Conservation (phyloP, 2,888 invertebrate species). For the Gasteruption jaculator region DNA sequence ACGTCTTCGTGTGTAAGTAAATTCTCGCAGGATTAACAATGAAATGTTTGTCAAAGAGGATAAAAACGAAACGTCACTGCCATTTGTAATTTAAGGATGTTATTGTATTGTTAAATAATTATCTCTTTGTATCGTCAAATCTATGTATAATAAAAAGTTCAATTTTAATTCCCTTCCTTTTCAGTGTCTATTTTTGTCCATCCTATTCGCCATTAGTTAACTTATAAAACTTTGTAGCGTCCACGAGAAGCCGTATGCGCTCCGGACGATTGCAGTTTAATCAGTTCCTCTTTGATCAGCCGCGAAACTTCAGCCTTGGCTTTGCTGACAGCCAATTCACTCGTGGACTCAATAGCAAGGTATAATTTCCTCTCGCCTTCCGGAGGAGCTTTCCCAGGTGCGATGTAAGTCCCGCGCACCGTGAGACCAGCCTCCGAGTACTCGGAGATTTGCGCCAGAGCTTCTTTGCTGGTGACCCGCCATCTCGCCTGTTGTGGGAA, state of each 20-base stretch:
- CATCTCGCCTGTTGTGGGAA: slow-evolving; percentile 99
- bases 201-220: slow-evolving; percentile 12
- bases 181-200: slow-evolving; percentile 22
- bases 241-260: slow-evolving; percentile 86
- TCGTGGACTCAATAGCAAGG: slow-evolving; percentile 97
- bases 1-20: too few relatives aligned
- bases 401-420: slow-evolving; percentile 94
- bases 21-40: too few relatives aligned
- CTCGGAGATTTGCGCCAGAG: slow-evolving; percentile 95
- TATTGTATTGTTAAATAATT: slow-evolving; percentile 33
- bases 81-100: too few relatives aligned
- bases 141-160: slow-evolving; percentile 30
- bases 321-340: slow-evolving; percentile 91
- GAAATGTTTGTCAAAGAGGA: too few relatives aligned
- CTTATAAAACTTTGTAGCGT: slow-evolving; percentile 88
- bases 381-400: slow-evolving; percentile 81
- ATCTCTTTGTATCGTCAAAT: slow-evolving; percentile 27
- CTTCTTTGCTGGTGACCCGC: slow-evolving; percentile 98
- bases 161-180: too few relatives aligned
- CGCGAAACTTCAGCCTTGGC: slow-evolving; percentile 97
- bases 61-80: too few relatives aligned
- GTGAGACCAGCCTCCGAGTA: slow-evolving; percentile 99
- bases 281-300: slow-evolving; percentile 95
- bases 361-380: slow-evolving; percentile 95
- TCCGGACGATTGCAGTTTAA: slow-evolving; percentile 78